Evolutionary conservation across 2,797 vertebrate genomes (phyloP).

Genomic region (Onychomys torridus): DNA sequence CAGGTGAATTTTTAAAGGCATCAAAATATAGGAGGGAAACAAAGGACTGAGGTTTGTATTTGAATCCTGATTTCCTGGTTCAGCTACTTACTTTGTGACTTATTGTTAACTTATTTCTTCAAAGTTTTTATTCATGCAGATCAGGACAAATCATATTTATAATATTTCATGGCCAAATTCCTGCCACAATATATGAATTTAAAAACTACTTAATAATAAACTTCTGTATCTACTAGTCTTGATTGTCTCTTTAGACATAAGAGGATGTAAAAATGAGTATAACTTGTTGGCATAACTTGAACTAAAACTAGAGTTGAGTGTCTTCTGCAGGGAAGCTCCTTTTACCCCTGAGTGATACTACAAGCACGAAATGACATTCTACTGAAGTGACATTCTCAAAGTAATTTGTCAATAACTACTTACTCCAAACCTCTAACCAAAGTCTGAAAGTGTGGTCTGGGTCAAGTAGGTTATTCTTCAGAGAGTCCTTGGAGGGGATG

Average conservation of each 20-base stretch:
- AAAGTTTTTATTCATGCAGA: neutral
- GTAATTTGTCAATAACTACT: neutral
- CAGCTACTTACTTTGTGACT: neutral
- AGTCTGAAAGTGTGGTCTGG: neutral
- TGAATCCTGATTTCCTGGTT: neutral
- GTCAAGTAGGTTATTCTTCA: neutral
- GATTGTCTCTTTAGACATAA: constrained; percentile 35
- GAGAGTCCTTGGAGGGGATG: neutral
- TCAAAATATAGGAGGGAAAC: neutral
- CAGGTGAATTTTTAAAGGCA: constrained; percentile 40
- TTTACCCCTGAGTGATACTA: neutral
- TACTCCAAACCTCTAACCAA: neutral
- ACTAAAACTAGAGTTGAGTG: neutral
- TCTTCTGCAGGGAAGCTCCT: neutral
- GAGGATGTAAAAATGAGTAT: neutral
- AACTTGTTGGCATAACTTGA: neutral
- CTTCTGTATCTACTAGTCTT: neutral
- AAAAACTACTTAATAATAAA: neutral
- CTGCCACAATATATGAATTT: neutral
- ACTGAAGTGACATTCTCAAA: neutral
- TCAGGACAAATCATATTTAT: neutral
- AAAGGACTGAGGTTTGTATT: neutral
- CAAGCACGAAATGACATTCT: neutral
- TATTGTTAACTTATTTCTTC: neutral
- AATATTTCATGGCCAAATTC: neutral